phyloP scores from a whole-genome alignment of 2,888 invertebrate species.

The Pristionchus arcanus region DNA sequence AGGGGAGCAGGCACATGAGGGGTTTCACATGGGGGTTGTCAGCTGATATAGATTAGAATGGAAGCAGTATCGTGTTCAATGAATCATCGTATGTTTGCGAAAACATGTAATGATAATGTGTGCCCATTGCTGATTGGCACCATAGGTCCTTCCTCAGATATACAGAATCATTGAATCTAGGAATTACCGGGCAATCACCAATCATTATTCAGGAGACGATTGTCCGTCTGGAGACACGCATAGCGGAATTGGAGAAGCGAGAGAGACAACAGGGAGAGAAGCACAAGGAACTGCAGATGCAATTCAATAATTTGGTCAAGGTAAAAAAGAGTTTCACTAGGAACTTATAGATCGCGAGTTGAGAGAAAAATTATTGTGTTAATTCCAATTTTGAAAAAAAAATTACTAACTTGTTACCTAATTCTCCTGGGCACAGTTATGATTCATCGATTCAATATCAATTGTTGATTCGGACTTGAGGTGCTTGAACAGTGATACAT shows the following conservation, averaged over 20 bases:
- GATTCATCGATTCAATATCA: too few species aligned
- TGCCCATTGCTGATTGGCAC: background rate
- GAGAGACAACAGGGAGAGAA: background rate
- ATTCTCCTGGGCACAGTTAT: too few species aligned
- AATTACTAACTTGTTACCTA: too few species aligned
- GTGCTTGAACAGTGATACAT: too few species aligned
- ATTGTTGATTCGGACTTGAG: too few species aligned
- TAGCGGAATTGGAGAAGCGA: constrained; percentile 26
- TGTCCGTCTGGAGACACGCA: background rate
- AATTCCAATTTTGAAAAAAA: too few species aligned
- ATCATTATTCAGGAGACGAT: background rate
- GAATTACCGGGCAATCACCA: background rate
- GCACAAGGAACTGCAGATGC: background rate
- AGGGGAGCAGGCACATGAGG: background rate
- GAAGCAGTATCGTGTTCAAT: too few species aligned
- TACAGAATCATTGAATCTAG: background rate
- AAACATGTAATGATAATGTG: background rate
- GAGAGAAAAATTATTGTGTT: too few species aligned
- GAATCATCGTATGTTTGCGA: too few species aligned
- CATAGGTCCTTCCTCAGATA: background rate
- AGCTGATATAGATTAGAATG: too few species aligned
- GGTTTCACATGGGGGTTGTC: too few species aligned
- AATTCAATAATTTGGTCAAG: background rate
- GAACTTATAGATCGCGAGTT: too few species aligned
- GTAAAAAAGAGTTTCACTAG: background rate